phyloP scores from a whole-genome alignment of 2,888 invertebrate genomes.

The Stenodema calcarata region DNA sequence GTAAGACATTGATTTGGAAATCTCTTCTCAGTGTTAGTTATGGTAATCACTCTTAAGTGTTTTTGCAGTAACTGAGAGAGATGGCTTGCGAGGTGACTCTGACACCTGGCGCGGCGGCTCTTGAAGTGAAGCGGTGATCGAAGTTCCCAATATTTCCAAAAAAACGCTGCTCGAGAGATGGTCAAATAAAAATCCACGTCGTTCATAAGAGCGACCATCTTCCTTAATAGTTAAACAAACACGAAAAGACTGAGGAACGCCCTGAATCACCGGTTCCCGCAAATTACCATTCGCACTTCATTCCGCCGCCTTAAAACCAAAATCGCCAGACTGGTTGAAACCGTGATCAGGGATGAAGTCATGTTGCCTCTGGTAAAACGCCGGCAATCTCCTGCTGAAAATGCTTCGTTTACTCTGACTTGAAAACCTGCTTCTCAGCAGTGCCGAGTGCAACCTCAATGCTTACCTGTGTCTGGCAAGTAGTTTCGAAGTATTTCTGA shows the following conservation, averaged over 20 bases:
- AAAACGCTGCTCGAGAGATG: background rate
- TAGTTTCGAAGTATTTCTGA: slow-evolving; percentile 27
- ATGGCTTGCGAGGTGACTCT: slow-evolving; percentile 32
- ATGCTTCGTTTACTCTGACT: background rate
- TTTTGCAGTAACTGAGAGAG: slow-evolving; percentile 44
- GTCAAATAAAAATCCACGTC: background rate
- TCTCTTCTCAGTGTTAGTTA: background rate
- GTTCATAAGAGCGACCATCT: background rate
- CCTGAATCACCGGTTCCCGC: background rate
- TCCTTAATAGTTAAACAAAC: background rate
- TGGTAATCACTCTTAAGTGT: slow-evolving; percentile 31
- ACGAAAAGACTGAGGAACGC: background rate
- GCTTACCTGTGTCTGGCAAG: slow-evolving; percentile 37
- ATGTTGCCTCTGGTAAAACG: background rate
- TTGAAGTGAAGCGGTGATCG: slow-evolving; percentile 22
- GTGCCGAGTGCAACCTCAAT: slow-evolving; percentile 16
- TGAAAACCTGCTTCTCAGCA: background rate
- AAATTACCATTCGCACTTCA: background rate
- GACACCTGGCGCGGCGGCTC: slow-evolving; percentile 43
- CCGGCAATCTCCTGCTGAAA: background rate
- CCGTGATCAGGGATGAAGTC: background rate
- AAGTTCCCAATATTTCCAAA: background rate
- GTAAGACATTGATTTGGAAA: background rate
- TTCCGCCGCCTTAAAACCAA: background rate
- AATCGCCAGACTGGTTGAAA: background rate